These are phyloP conservation scores for Epizoanthus fatuus DNA, from an alignment of 92 coral and sea anemone species.

Conservation along the genomic window DNA sequence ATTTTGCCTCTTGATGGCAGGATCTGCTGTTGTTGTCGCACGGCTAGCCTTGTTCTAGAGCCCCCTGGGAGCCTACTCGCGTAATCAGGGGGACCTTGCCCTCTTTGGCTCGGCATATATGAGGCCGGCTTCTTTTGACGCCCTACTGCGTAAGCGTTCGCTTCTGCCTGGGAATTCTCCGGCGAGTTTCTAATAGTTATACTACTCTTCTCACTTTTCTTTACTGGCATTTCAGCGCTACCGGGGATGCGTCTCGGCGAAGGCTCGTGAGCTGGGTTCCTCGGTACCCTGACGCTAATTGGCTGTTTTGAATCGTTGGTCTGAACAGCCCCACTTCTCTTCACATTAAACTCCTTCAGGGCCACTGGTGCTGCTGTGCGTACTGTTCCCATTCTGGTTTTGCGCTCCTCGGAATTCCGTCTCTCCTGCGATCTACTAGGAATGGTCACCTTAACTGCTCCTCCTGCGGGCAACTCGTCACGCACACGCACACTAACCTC, in stretches of 20 bases:
- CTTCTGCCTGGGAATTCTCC: constrained; percentile 41
- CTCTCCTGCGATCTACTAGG: constrained; percentile 32
- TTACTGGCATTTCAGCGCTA: background rate
- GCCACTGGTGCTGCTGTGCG: constrained; percentile 89
- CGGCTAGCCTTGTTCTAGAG: constrained; percentile 1
- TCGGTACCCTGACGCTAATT: constrained; percentile 13
- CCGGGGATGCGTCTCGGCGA: too few species aligned
- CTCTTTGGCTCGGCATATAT: constrained; percentile 9
- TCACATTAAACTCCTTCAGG: constrained; percentile 72
- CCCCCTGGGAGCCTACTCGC: constrained; percentile 1
- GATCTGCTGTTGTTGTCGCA: constrained; percentile 22
- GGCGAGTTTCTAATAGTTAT: constrained; percentile 41
- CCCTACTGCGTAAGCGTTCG: background rate
- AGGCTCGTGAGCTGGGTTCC: constrained; percentile 19
- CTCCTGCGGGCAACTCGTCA: constrained; percentile 19
- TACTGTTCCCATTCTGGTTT: constrained; percentile 63
- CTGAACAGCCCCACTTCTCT: constrained; percentile 20
- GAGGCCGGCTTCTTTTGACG: constrained; percentile 3
- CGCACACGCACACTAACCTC: background rate
- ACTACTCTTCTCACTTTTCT: constrained; percentile 37
- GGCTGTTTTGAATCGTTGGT: constrained; percentile 5
- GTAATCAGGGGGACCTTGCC: background rate
- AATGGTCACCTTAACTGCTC: constrained; percentile 12
- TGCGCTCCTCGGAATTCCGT: constrained; percentile 31
- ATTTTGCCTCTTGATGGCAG: constrained; percentile 33